A percentile compares a stretch with the other conserved stretches of the same genome.
phyloP scores from a whole-genome alignment of 1,140 invertebrate genomes.

The Adoxophyes honmai region DNA sequence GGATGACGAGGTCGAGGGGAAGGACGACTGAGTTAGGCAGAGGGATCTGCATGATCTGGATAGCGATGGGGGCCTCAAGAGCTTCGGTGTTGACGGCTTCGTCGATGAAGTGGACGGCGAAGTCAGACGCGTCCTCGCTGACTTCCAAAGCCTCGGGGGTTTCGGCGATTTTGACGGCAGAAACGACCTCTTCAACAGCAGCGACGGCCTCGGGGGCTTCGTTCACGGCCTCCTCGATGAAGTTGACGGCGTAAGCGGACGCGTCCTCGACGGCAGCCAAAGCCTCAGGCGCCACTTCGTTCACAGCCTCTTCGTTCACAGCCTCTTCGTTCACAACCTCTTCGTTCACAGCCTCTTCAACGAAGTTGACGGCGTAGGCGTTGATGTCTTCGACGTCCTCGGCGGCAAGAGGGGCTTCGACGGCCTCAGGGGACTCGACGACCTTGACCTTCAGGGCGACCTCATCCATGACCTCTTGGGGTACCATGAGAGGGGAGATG shows the following conservation, averaged over 20 bases:
- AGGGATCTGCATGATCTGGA: background rate
- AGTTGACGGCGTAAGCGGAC: background rate
- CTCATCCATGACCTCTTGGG: slow-evolving; percentile 7
- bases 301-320: background rate
- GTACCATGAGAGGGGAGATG: slow-evolving; percentile 16
- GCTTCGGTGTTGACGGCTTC: too few relatives aligned
- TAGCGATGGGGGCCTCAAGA: too few relatives aligned
- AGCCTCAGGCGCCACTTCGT: background rate
- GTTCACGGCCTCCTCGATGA: background rate
- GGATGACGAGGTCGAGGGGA: background rate
- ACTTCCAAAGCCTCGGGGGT: too few relatives aligned
- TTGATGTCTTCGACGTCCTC: background rate
- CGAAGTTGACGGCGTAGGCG: background rate
- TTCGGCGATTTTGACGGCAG: slow-evolving; percentile 17
- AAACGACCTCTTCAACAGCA: background rate
- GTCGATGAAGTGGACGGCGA: too few relatives aligned
- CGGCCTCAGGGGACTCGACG: background rate
- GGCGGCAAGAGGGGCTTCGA: background rate
- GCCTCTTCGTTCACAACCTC: background rate
- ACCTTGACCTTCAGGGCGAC: slow-evolving; percentile 2
- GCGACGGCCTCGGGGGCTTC: background rate
- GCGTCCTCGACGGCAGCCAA: too few relatives aligned
- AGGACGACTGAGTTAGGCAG: background rate
- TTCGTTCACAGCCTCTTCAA: background rate
- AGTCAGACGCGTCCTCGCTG: too few relatives aligned